Evolutionary conservation across 2,113 vertebrate species (phyloP).

Genomic region (Lagopus leucura): DNA sequence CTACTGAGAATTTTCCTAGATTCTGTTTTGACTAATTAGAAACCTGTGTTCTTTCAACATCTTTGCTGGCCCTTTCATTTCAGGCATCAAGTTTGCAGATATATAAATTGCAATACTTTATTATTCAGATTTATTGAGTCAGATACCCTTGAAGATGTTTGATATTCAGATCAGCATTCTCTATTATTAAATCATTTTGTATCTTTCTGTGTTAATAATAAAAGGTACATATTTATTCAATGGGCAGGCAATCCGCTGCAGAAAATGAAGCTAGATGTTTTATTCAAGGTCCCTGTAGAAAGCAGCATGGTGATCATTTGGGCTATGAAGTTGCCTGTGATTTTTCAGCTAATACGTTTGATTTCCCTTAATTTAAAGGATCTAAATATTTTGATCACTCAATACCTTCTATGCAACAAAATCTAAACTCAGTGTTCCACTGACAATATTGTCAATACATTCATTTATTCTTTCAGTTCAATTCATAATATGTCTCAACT

Average conservation of each 20-base stretch:
- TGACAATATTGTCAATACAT: not conserved
- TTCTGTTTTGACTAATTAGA: constrained; percentile 5
- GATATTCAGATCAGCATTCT: constrained; percentile 19
- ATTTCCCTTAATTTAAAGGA: constrained; percentile 25
- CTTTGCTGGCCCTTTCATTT: not conserved
- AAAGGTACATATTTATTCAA: constrained; percentile 72
- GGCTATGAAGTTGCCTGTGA: not conserved
- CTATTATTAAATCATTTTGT: constrained; percentile 57
- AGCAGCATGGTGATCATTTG: not conserved
- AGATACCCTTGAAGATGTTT: constrained; percentile 56
- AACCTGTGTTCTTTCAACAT: not conserved
- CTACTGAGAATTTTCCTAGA: not conserved
- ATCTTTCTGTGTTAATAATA: constrained; percentile 60
- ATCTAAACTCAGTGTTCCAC: not conserved
- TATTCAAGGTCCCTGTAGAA: constrained; percentile 39
- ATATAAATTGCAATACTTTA: constrained; percentile 35
- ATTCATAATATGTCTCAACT: not conserved
- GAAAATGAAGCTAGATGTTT: constrained; percentile 18
- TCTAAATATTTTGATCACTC: constrained; percentile 9
- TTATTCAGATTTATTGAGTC: constrained; percentile 61
- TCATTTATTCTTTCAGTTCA: not conserved
- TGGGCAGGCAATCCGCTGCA: not conserved
- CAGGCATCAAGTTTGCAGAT: not conserved
- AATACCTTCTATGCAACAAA: not conserved
- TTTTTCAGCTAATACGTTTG: not conserved